These are phyloP conservation scores for Tipula confusa DNA, from an alignment of 2,888 invertebrate genomes.

Conservation along the genomic window DNA sequence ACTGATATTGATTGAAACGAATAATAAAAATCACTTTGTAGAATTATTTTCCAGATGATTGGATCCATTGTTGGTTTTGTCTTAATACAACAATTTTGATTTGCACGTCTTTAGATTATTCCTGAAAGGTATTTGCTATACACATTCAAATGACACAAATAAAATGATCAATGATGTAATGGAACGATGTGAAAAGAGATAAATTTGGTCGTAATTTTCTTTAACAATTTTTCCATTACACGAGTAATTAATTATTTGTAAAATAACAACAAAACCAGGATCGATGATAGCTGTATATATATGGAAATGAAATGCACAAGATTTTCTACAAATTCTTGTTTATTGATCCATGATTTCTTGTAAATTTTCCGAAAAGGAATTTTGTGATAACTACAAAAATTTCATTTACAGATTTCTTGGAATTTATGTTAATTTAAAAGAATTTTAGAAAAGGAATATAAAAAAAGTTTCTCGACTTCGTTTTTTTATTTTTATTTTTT, in stretches of 20 bases:
- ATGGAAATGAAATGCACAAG: background rate
- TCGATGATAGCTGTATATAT: background rate
- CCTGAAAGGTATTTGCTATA: background rate
- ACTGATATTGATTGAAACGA: background rate
- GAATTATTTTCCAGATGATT: background rate
- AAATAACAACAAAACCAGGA: background rate
- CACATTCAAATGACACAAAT: background rate
- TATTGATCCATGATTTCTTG: constrained; percentile 3
- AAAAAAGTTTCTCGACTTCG: background rate
- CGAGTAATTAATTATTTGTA: background rate
- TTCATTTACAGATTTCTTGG: background rate
- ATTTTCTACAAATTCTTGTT: background rate
- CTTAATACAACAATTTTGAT: too few species aligned
- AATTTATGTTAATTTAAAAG: background rate
- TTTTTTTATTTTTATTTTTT: background rate
- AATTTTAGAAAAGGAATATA: background rate
- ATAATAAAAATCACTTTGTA: constrained; percentile 15
- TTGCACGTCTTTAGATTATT: background rate
- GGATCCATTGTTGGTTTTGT: background rate
- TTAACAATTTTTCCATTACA: background rate
- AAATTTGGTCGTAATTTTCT: background rate
- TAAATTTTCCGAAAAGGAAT: background rate
- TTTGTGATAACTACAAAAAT: background rate
- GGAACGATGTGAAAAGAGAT: background rate
- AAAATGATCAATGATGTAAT: background rate